Base-by-base conservation (phyloP, 1,140 invertebrate species). In the Sycophaga agraensis region DNA sequence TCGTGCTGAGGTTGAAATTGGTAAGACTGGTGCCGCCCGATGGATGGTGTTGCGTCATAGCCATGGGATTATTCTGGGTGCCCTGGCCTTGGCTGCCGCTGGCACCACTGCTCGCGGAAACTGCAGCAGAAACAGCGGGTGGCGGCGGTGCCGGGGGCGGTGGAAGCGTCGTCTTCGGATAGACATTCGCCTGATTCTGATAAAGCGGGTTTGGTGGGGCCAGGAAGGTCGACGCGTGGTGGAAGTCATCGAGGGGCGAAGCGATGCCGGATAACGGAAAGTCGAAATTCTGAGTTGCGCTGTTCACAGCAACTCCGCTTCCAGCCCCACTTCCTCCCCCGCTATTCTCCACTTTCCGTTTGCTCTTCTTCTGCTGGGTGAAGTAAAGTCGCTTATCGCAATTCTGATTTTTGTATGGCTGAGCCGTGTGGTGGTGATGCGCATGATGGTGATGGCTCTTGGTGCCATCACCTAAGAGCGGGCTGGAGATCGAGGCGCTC, bases 1-100 rank as follows among this genome's bases (percentile, higher is more conserved):
- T 88, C 0, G 87, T 86, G 59, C 85, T 86, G 22, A 88, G 72
- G 75, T 88, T 88, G 66, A 88, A 88, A 63, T 88, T 88, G 0
- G 86, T 86, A 11, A 88, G 75, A 66, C 84, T 85, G 0, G 82
- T 85, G 51, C 83, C 82, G 2, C 77, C 78, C 0, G 77, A 75
- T 70, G 80, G 76, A 71, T 80, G 77, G 72, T 76, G 75, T 72
- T 80, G 77, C 7, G 63, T 66, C 72, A 77, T 74, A 2, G 72
- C 65, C 68, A 75, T 73, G 0, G 73, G 67, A 57, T 76, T 79
- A 37, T 69, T 65, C 2, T 68, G 62, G 26, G 64, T 34, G 1
- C 24, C 21, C 4, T 39, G 42, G 7, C 34, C 50, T 4, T 56
- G 37, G n/a, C n/a, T 45, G 8, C 28, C 14, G 16, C 21, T 28